These are phyloP conservation scores for Pituophis catenifer DNA, from an alignment of 2,113 vertebrate genomes.

Conservation along the genomic window DNA sequence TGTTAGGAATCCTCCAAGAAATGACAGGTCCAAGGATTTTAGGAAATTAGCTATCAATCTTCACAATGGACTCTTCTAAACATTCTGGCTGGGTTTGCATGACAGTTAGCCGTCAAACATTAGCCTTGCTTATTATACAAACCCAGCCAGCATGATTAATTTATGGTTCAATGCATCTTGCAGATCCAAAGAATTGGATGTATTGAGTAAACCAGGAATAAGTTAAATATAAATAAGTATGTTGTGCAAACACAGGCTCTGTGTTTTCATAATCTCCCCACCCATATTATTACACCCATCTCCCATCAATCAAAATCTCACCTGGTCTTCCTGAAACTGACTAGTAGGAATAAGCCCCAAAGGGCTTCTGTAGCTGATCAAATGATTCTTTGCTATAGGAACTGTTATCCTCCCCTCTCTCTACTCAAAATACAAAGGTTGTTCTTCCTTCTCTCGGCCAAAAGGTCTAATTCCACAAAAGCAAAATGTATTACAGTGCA, in stretches of 20 bases:
- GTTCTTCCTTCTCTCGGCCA: not conserved
- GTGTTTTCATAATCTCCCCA: not conserved
- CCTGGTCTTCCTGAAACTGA: constrained; percentile 9
- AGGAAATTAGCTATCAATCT: not conserved
- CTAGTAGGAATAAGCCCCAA: not conserved
- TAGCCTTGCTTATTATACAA: not conserved
- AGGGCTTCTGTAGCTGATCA: not conserved
- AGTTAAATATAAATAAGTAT: not conserved
- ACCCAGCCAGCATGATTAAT: not conserved
- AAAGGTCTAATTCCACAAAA: not conserved
- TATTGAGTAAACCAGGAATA: not conserved
- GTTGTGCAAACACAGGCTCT: not conserved
- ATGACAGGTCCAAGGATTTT: not conserved
- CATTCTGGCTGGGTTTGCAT: not conserved
- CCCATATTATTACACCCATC: not conserved
- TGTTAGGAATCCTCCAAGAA: not conserved
- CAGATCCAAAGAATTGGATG: not conserved
- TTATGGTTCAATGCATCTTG: not conserved
- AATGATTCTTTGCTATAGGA: constrained; percentile 10
- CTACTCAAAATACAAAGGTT: not conserved
- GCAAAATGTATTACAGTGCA: not conserved
- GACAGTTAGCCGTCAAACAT: not conserved
- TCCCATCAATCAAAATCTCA: not conserved
- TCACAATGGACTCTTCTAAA: not conserved
- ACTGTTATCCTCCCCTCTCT: too few relatives aligned